Evolutionary conservation across 2,797 vertebrate species (phyloP).

Genomic region (Tangara arthus): DNA sequence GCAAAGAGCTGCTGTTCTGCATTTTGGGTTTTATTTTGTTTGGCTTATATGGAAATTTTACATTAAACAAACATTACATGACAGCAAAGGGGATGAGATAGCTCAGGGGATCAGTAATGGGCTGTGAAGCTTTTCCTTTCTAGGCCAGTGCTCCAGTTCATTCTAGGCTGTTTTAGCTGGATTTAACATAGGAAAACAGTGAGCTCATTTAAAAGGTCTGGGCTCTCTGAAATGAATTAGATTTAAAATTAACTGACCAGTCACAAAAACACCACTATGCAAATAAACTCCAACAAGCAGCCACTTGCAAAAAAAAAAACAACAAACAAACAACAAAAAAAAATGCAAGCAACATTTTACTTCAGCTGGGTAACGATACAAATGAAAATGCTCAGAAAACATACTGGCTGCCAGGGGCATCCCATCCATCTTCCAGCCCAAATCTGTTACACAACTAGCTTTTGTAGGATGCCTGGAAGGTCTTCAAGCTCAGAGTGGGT

Average conservation of each 20-base stretch:
- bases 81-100: conserved; percentile 10
- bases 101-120: conserved; percentile 11
- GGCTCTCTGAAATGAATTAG: background rate
- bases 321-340: background rate
- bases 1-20: background rate
- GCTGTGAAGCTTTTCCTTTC: conserved; percentile 37
- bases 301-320: background rate
- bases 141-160: conserved; percentile 30
- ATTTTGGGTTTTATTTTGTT: background rate
- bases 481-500: background rate
- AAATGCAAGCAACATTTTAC: background rate
- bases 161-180: background rate
- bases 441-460: background rate
- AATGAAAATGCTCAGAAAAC: background rate
- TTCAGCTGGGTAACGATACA: background rate
- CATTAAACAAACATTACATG: conserved; percentile 33
- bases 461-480: background rate
- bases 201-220: background rate
- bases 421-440: background rate
- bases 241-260: conserved; percentile 1
- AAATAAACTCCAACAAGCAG: background rate
- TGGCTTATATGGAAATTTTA: conserved; percentile 16
- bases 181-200: background rate
- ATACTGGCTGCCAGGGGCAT: background rate
- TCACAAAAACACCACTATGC: background rate